Conservation (phyloP, 2,888 invertebrate species). For the Caenorhabditis wallacei region DNA sequence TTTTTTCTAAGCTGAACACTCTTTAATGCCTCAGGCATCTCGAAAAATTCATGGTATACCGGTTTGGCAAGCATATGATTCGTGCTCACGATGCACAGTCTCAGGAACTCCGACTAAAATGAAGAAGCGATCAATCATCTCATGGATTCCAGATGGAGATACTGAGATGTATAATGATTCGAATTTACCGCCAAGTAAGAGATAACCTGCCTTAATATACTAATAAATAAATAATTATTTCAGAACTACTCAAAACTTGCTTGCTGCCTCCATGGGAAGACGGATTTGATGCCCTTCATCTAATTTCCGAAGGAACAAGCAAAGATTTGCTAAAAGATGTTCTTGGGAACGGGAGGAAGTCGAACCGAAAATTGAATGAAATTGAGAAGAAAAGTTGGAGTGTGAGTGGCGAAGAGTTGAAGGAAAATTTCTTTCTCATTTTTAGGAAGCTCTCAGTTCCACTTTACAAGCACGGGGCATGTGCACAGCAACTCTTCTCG, state of each 20-base stretch:
- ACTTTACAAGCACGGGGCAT: background rate
- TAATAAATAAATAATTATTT: background rate
- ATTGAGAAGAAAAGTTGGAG: background rate
- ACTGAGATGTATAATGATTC: background rate
- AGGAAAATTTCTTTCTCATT: background rate
- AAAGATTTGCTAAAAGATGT: background rate
- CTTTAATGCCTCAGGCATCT: background rate
- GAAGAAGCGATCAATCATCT: background rate
- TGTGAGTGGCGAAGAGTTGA: background rate
- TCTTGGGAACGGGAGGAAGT: background rate
- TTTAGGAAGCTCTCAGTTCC: background rate
- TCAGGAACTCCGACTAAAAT: background rate
- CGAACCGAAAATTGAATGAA: background rate
- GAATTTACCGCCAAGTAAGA: background rate
- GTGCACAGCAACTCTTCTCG: background rate
- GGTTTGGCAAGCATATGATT: background rate
- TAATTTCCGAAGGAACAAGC: background rate
- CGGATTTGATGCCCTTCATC: background rate
- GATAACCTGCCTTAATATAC: too few species aligned
- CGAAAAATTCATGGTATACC: background rate
- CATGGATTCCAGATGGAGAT: background rate
- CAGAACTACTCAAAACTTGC: background rate
- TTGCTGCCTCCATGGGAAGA: slow-evolving; percentile 1
- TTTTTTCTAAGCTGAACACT: background rate
- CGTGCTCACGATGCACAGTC: background rate